Evolutionary conservation across 1,140 invertebrate species (phyloP).

Genomic region (Zaprionus lachaisei): DNA sequence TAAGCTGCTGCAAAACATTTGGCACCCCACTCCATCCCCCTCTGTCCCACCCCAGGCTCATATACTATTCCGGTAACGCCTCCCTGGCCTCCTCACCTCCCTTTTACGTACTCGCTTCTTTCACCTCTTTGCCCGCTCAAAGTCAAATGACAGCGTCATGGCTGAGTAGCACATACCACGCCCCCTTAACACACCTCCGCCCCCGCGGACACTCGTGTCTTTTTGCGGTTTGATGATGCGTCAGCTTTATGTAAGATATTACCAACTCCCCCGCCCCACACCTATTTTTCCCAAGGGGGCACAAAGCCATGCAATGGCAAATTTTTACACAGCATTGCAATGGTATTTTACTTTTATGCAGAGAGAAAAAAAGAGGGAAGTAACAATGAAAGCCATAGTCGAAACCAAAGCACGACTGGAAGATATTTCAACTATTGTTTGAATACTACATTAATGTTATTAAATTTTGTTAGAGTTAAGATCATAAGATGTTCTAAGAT

Average conservation of each 20-base stretch:
- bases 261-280: not conserved
- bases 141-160: constrained; percentile 74
- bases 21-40: constrained; percentile 22
- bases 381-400: not conserved
- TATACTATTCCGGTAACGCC: constrained; percentile 5
- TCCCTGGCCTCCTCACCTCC: not conserved
- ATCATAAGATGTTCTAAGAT: no score
- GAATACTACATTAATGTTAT: not conserved
- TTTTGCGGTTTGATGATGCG: constrained; percentile 62
- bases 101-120: not conserved
- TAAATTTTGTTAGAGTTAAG: no score
- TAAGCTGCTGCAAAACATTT: constrained; percentile 76
- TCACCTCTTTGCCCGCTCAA: constrained; percentile 49
- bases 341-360: constrained; percentile 61
- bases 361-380: constrained; percentile 14
- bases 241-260: constrained; percentile 78
- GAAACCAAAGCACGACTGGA: not conserved
- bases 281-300: not conserved
- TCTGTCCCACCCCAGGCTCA: not conserved
- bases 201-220: constrained; percentile 43
- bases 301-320: constrained; percentile 38
- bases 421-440: constrained; percentile 2
- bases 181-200: constrained; percentile 6
- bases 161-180: constrained; percentile 23
- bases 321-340: constrained; percentile 64